A percentile compares a stretch with the other conserved stretches of the same genome.
phyloP scores from a whole-genome alignment of 2,888 invertebrate species.

The Drepanosiphum platanoidis region DNA sequence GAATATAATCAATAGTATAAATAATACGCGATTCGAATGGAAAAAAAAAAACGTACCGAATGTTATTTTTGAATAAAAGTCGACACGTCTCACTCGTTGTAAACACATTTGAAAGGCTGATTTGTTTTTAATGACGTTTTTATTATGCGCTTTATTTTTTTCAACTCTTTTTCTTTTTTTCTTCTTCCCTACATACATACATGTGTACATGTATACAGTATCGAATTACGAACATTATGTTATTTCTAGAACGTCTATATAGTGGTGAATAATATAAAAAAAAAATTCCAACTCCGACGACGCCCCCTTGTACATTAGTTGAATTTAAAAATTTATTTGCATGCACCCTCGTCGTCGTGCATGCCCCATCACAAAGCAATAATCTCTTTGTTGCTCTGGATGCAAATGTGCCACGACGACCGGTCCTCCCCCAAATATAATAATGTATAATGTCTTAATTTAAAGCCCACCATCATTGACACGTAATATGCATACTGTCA shows the following conservation, averaged over 20 bases:
- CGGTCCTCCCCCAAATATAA: constrained; percentile 53
- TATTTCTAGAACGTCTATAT: constrained; percentile 34
- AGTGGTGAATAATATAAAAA: constrained; percentile 50
- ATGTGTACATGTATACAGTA: constrained; percentile 30
- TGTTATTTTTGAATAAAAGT: neutral
- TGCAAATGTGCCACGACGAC: constrained; percentile 58
- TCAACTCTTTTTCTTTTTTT: neutral
- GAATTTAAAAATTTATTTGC: constrained; percentile 62
- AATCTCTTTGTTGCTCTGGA: constrained; percentile 60
- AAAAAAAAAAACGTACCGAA: neutral
- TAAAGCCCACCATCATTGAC: constrained; percentile 58
- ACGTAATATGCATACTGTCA: constrained; percentile 58
- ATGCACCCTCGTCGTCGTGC: constrained; percentile 53
- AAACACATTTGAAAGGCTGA: constrained; percentile 26
- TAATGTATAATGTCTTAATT: constrained; percentile 59
- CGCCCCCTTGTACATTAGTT: constrained; percentile 60
- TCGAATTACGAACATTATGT: constrained; percentile 57
- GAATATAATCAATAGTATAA: too few species aligned
- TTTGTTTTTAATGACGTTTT: constrained; percentile 56
- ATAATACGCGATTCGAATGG: too few species aligned
- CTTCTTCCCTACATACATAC: too few species aligned
- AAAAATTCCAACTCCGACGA: constrained; percentile 43
- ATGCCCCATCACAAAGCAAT: constrained; percentile 54
- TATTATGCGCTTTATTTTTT: constrained; percentile 40
- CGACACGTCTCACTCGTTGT: constrained; percentile 26